These are phyloP conservation scores for Saccostrea glomerata DNA, from an alignment of 1,140 invertebrate genomes.

Conservation along the genomic window DNA sequence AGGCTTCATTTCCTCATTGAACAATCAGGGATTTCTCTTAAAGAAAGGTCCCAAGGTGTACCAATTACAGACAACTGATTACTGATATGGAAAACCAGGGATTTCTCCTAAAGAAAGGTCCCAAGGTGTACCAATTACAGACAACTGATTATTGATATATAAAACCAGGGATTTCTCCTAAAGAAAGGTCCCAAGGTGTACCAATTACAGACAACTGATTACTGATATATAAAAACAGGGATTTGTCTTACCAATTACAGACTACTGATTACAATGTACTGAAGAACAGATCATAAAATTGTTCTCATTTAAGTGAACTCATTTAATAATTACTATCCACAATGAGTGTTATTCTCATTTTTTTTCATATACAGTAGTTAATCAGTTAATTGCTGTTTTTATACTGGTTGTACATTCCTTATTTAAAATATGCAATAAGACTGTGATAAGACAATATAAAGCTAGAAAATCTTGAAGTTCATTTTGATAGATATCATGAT, in stretches of 20 bases:
- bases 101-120: constrained; percentile 61
- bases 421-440: too few species aligned
- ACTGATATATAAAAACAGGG: constrained; percentile 80
- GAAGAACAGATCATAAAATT: constrained; percentile 80
- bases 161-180: not conserved
- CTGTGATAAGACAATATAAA: too few species aligned
- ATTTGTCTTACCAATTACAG: not conserved
- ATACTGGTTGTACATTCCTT: too few species aligned
- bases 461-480: too few species aligned
- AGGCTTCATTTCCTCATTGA: constrained; percentile 87
- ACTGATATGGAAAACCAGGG: constrained; percentile 49
- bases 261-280: not conserved
- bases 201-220: constrained; percentile 80
- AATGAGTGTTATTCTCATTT: too few species aligned
- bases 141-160: constrained; percentile 37
- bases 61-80: constrained; percentile 81
- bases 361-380: too few species aligned
- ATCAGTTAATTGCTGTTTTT: too few species aligned
- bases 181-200: constrained; percentile 82
- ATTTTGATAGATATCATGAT: too few species aligned
- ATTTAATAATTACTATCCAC: too few species aligned
- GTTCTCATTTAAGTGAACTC: not conserved
- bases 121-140: constrained; percentile 85
- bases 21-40: constrained; percentile 91
- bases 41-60: constrained; percentile 91